phyloP scores from a whole-genome alignment of 2,797 vertebrate species.

The Crossoptilon crossoptilon region DNA sequence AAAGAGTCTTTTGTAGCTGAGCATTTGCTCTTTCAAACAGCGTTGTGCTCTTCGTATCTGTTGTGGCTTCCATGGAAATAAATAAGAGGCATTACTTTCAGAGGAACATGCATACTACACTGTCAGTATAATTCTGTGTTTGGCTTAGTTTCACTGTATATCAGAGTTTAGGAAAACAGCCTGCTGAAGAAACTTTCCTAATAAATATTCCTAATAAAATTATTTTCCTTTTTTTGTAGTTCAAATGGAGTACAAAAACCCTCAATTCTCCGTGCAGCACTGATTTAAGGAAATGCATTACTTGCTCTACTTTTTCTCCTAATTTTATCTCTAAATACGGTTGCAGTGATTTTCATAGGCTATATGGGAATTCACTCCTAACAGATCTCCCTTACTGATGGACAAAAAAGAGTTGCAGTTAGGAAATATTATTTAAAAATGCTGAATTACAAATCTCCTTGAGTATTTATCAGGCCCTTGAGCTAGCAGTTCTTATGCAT shows the following conservation, averaged over 20 bases:
- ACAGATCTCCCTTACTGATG: not conserved
- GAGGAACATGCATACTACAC: not conserved
- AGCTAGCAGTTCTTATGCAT: slow-evolving; percentile 46
- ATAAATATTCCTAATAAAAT: not conserved
- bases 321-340: not conserved
- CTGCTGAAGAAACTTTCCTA: not conserved
- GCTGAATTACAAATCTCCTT: not conserved
- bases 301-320: not conserved
- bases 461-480: not conserved
- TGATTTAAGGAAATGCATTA: not conserved
- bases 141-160: not conserved
- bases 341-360: not conserved
- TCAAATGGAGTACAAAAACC: rapidly evolving
- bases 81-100: not conserved
- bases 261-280: not conserved
- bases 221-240: not conserved
- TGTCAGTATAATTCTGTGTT: not conserved
- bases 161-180: not conserved
- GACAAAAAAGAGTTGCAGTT: not conserved
- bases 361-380: not conserved
- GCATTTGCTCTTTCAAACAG: not conserved
- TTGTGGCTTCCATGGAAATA: not conserved
- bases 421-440: not conserved
- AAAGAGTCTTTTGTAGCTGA: not conserved
- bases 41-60: not conserved